Percentiles rank a stretch among this genome's conserved stretches.
Conservation (phyloP, 2,888 invertebrate species). For the Pseudococcus jackbeardsleyi region DNA sequence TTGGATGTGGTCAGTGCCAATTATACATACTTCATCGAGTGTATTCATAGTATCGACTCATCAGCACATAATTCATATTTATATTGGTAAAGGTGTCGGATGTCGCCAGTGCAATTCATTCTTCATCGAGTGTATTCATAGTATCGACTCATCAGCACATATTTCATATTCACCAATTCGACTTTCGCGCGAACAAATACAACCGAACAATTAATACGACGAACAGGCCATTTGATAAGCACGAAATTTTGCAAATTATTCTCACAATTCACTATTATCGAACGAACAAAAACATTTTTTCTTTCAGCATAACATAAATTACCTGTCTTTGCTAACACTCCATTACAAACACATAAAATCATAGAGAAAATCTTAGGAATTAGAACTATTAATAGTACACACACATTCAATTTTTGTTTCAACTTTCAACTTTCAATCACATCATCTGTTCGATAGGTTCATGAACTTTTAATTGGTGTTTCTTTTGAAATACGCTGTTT, state of each 20-base stretch:
- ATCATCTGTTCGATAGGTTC: not conserved
- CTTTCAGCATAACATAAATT: constrained; percentile 60
- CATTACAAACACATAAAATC: constrained; percentile 59
- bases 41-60: too few relatives aligned
- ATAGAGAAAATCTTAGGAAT: constrained; percentile 43
- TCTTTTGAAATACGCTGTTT: constrained; percentile 1
- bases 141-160: constrained; percentile 37
- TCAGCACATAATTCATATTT: too few relatives aligned
- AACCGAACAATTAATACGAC: not conserved
- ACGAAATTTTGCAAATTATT: not conserved
- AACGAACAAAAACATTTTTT: constrained; percentile 60
- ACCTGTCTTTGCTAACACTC: constrained; percentile 61
- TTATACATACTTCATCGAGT: too few relatives aligned
- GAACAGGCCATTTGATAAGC: constrained; percentile 30
- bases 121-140: constrained; percentile 20
- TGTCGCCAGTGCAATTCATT: too few relatives aligned
- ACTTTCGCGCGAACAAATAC: constrained; percentile 22
- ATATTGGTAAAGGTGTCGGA: too few relatives aligned
- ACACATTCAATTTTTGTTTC: not conserved
- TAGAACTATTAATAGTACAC: constrained; percentile 27
- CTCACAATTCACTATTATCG: constrained; percentile 12
- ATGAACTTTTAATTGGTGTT: not conserved
- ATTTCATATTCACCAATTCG: not conserved
- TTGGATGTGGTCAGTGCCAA: too few relatives aligned
- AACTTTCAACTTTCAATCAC: not conserved